These are phyloP conservation scores for Symphodus melops DNA, from an alignment of 2,113 vertebrate species.

Conservation along the genomic window DNA sequence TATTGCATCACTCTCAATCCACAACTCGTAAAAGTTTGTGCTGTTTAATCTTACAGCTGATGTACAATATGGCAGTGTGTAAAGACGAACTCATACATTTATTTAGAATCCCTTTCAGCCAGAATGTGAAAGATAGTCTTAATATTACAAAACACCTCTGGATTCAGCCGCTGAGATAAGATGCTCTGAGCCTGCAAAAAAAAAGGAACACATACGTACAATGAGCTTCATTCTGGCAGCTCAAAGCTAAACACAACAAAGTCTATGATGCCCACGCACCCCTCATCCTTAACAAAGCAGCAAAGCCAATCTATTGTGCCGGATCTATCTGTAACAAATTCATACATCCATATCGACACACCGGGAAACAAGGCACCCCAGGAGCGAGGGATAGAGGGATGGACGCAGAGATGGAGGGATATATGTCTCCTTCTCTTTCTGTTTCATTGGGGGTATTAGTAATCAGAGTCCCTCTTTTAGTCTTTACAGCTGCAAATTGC, in stretches of 20 bases:
- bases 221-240: slow-evolving; percentile 59
- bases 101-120: slow-evolving; percentile 73
- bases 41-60: slow-evolving; percentile 64
- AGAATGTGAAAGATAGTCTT: slow-evolving; percentile 75
- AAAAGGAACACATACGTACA: slow-evolving; percentile 51
- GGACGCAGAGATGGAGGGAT: slow-evolving; percentile 57
- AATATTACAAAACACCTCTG: slow-evolving; percentile 75
- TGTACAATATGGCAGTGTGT: slow-evolving; percentile 22
- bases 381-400: slow-evolving; percentile 60
- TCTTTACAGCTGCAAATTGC: slow-evolving; percentile 83
- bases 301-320: slow-evolving; percentile 78
- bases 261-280: slow-evolving; percentile 67
- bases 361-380: slow-evolving; percentile 68
- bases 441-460: slow-evolving; percentile 68
- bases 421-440: slow-evolving; percentile 59
- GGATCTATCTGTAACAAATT: slow-evolving; percentile 76
- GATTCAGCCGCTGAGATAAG: slow-evolving; percentile 66
- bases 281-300: slow-evolving; percentile 76
- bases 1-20: slow-evolving; percentile 61
- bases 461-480: slow-evolving; percentile 60
- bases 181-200: slow-evolving; percentile 50
- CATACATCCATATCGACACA: slow-evolving; percentile 79
- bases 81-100: slow-evolving; percentile 65
- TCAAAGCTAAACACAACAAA: slow-evolving; percentile 65
- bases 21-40: slow-evolving; percentile 43